Evolutionary conservation across 2,797 vertebrate genomes (phyloP).

Genomic region (Scomberomorus guttatus): DNA sequence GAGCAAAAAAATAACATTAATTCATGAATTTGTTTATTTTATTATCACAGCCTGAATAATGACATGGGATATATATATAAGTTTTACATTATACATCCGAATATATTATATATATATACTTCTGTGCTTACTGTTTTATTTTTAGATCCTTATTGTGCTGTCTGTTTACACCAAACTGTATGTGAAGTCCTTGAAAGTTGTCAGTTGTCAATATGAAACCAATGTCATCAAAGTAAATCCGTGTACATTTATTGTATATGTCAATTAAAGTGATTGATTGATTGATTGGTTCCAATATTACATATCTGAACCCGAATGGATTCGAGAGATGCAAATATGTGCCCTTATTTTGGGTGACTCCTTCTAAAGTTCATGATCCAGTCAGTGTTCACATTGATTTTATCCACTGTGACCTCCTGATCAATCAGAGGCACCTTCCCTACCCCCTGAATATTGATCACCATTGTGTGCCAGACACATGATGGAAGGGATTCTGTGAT

Average conservation of each 20-base stretch:
- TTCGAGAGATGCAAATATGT: constrained; percentile 6
- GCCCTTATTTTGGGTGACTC: constrained; percentile 27
- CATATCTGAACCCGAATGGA: neutral
- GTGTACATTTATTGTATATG: neutral
- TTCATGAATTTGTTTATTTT: too few species aligned
- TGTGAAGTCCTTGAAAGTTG: neutral
- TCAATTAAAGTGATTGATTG: neutral
- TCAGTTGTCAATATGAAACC: neutral
- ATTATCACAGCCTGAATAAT: neutral
- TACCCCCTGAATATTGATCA: constrained; percentile 56
- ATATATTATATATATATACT: too few species aligned
- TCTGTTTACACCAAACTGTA: neutral
- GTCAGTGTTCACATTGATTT: constrained; percentile 55
- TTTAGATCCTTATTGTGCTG: neutral
- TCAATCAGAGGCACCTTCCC: constrained; percentile 54
- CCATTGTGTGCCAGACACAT: constrained; percentile 37
- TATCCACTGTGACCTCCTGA: constrained; percentile 38
- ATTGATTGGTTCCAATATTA: constrained; percentile 27
- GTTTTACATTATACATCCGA: neutral
- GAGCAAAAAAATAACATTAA: too few species aligned
- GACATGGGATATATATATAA: too few species aligned
- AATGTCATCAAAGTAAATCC: neutral
- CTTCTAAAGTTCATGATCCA: constrained; percentile 47
- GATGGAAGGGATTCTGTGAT: constrained; percentile 48
- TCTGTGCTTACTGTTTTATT: neutral